Evolutionary conservation across 1,140 invertebrate genomes (phyloP).

Genomic region (Neodiprion fabricii): DNA sequence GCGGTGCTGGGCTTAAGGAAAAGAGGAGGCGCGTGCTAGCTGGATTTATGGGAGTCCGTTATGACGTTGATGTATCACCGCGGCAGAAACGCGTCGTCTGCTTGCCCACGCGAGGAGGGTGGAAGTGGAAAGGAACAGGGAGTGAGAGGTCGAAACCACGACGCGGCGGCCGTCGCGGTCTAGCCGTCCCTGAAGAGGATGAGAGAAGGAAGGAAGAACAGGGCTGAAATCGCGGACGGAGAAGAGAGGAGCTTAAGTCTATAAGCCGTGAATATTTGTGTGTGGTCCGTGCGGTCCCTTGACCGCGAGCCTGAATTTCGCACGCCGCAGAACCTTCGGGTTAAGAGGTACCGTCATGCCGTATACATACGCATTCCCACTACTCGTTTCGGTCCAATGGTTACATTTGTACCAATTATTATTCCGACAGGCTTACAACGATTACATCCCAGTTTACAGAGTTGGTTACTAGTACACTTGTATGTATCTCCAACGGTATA

Average conservation of each 20-base stretch:
- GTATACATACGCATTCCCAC: too few relatives aligned
- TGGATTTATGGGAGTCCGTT: conserved; percentile 51
- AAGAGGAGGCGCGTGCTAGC: conserved; percentile 40
- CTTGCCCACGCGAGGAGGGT: conserved; percentile 23
- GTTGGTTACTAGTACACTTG: too few relatives aligned
- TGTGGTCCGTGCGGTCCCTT: conserved; percentile 37
- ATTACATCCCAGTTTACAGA: too few relatives aligned
- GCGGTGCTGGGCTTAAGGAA: background rate
- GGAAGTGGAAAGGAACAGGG: too few relatives aligned
- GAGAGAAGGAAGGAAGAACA: too few relatives aligned
- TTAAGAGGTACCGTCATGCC: too few relatives aligned
- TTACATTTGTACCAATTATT: too few relatives aligned
- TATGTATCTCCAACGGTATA: too few relatives aligned
- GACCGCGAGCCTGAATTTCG: background rate
- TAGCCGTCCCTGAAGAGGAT: background rate
- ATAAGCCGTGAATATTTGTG: conserved; percentile 41
- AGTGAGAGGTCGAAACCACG: conserved; percentile 32
- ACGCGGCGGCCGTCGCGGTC: conserved; percentile 35
- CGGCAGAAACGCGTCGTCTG: conserved; percentile 44
- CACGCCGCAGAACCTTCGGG: too few relatives aligned
- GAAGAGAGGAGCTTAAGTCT: background rate
- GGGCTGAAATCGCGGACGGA: too few relatives aligned
- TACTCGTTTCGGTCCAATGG: too few relatives aligned
- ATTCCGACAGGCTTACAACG: too few relatives aligned
- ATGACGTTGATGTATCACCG: conserved; percentile 54